Conservation (phyloP, 2,888 invertebrate genomes). For the Peribatodes rhomboidaria region DNA sequence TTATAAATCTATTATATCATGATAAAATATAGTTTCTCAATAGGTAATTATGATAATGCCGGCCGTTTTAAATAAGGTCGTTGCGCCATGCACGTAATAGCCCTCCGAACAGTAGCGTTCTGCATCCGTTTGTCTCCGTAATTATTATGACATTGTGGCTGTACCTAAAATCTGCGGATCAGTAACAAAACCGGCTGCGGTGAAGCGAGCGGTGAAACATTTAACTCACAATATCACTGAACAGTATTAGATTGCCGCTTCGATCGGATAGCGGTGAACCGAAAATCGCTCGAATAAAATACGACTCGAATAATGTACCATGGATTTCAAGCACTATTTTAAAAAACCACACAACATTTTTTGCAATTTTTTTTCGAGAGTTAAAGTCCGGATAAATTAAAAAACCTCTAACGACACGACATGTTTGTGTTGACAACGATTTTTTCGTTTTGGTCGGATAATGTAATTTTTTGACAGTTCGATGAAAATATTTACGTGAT, state of each 20-base stretch:
- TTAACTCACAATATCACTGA: conserved; percentile 62
- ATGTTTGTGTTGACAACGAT: conserved; percentile 27
- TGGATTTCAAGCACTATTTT: conserved; percentile 7
- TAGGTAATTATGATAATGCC: conserved; percentile 41
- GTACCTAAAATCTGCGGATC: conserved; percentile 60
- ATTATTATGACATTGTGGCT: conserved; percentile 81
- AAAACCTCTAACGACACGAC: conserved; percentile 43
- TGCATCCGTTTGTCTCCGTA: conserved; percentile 74
- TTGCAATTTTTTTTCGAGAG: conserved; percentile 8
- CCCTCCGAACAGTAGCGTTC: conserved; percentile 64
- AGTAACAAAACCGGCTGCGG: conserved; percentile 68
- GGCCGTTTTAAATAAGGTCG: conserved; percentile 53
- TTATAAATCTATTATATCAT: too few relatives aligned
- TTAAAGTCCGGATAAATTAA: conserved; percentile 51
- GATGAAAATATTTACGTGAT: conserved; percentile 73
- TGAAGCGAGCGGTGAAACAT: conserved; percentile 66
- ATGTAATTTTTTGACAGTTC: conserved; percentile 79
- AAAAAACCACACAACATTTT: conserved; percentile 20
- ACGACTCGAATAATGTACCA: conserved; percentile 18
- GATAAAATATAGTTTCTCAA: conserved; percentile 28
- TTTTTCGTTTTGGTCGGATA: conserved; percentile 55
- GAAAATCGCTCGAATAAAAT: conserved; percentile 39
- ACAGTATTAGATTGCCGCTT: conserved; percentile 81
- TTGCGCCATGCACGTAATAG: conserved; percentile 57
- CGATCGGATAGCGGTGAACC: conserved; percentile 70